Evolutionary conservation across 2,113 vertebrate species (phyloP), one percentile per base, ranked within the genome.

Genomic region (Pangasianodon hypophthalmus): DNA sequence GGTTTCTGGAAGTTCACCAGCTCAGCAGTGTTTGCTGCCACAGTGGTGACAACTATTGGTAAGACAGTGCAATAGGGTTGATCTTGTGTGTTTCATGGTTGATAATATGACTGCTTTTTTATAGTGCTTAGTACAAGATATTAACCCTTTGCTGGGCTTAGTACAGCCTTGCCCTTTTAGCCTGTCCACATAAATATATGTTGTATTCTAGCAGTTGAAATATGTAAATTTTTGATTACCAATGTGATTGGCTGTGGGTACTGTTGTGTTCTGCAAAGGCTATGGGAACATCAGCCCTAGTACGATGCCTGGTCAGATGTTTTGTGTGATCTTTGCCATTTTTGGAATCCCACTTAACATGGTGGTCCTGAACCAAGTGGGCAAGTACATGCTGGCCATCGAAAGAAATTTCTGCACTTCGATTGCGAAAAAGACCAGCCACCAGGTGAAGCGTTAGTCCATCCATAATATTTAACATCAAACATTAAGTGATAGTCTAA

Each of bases 1-100:
- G 97, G 97, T 29, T 96, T 96, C 92, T 98, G 98, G 98, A 96
- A 97, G 92, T 97, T 96, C 90, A 94, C 95, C 82, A 98, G 97
- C 80, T 98, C 98, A 11, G 97, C 98, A 91, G 97, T 98, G 95
- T 98, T 99, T 87, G 97, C 97, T 29, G 96, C 97, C 80, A 98
- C 97, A 18, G 96, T 97, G 87, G 94, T 98, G 93, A 98, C 97
- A 71, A 99, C 98, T 9, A 97, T 99, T 82, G 97, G 98, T 98
- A 93, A 95, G 96, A 88, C 44, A 9, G 0, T 16, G 1, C 16
- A 46, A 56, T 8, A 4, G 56, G 41, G 24, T 14, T 64, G 8
- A 67, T 50, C 19, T 80, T 52, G 8, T 41, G 71, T 21, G 69
- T 67, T 60, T 18, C 32, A 48, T 58, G 4, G 60, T 44, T 79